Percentiles rank a stretch among this genome's conserved stretches.
Evolutionary conservation across 2,113 vertebrate species (phyloP).

Genomic region (Aix galericulata): DNA sequence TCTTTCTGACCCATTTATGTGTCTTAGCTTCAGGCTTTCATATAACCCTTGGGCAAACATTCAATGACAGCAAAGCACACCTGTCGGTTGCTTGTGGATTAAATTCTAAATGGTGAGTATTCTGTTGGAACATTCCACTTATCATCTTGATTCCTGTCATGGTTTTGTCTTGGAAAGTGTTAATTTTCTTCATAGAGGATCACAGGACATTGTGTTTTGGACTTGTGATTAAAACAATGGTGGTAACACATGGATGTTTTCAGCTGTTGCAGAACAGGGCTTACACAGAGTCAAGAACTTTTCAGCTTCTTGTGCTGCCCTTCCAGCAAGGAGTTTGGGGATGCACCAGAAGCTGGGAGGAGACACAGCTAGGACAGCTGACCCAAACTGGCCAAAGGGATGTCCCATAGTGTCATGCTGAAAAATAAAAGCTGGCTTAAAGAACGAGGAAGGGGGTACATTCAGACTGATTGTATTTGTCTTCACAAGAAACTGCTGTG

Average conservation of each 20-base stretch:
- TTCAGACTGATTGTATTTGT: background rate
- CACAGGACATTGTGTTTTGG: background rate
- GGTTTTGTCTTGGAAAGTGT: background rate
- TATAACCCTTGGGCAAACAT: slow-evolving; percentile 70
- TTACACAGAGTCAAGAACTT: background rate
- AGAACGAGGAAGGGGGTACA: background rate
- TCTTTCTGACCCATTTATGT: slow-evolving; percentile 50
- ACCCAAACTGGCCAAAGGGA: background rate
- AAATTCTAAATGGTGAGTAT: slow-evolving; percentile 64
- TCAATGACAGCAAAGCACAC: slow-evolving; percentile 71
- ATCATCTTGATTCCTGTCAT: slow-evolving; percentile 53
- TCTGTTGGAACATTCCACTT: slow-evolving; percentile 67
- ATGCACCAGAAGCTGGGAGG: background rate
- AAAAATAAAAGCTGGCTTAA: background rate
- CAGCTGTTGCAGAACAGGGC: background rate
- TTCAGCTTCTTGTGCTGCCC: background rate
- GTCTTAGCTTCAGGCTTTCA: slow-evolving; percentile 70
- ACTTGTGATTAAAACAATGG: background rate
- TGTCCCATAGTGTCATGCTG: background rate
- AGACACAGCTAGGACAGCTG: background rate
- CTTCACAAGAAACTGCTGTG: background rate
- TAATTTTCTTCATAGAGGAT: background rate
- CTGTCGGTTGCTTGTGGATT: slow-evolving; percentile 63
- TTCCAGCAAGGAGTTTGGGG: background rate
- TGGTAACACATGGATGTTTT: background rate